Evolutionary conservation across 1,140 invertebrate genomes (phyloP).

Genomic region (Rhopalosiphum maidis): DNA sequence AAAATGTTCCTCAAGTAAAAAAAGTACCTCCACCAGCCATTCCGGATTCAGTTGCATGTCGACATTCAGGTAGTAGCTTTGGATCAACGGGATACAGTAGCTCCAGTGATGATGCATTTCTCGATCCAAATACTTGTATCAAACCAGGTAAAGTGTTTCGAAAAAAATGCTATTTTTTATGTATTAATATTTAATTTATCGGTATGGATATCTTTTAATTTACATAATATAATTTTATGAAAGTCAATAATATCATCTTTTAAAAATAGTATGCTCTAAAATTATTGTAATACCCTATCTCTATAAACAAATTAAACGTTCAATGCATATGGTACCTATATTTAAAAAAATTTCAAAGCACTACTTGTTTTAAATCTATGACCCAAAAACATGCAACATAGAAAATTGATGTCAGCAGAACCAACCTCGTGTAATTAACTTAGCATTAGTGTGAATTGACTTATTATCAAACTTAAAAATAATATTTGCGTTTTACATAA

Average conservation of each 20-base stretch:
- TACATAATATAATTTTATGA: background rate
- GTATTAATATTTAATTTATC: background rate
- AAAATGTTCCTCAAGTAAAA: constrained; percentile 77
- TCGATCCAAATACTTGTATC: constrained; percentile 63
- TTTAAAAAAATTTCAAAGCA: background rate
- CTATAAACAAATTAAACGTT: background rate
- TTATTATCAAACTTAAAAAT: background rate
- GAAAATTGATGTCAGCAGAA: background rate
- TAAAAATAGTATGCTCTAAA: background rate
- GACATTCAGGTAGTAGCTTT: constrained; percentile 64
- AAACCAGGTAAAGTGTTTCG: constrained; percentile 63
- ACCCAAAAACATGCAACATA: background rate
- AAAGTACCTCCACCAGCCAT: constrained; percentile 83
- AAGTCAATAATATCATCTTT: background rate
- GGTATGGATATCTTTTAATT: background rate
- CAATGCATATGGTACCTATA: background rate
- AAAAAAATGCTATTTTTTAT: background rate
- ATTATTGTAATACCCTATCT: background rate
- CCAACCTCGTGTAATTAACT: background rate
- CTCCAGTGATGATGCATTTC: constrained; percentile 74
- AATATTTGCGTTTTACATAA: background rate
- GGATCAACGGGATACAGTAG: constrained; percentile 64
- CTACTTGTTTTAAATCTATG: background rate
- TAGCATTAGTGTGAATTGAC: background rate
- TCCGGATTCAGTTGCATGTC: constrained; percentile 68